Conservation (phyloP, 2,888 invertebrate species). For the Dicycla oo region DNA sequence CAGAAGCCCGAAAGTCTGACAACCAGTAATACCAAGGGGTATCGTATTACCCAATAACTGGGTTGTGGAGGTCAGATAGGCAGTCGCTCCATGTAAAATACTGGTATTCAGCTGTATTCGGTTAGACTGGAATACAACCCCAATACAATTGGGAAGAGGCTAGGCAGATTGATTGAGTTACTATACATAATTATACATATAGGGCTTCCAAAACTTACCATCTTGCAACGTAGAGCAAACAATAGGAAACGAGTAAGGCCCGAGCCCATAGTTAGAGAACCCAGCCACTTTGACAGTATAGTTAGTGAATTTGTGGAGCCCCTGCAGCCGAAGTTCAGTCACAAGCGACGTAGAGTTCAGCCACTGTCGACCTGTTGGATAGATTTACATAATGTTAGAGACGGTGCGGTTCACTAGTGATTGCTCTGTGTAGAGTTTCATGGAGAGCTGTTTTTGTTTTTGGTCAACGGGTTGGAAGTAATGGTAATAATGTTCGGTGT, state of each 20-base stretch:
- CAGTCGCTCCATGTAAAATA: no score
- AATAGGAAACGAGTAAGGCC: conserved; percentile 94
- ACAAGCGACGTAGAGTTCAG: conserved; percentile 91
- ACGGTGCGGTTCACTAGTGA: conserved; percentile 27
- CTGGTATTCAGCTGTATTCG: no score
- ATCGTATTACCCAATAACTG: no score
- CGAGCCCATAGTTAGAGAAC: conserved; percentile 96
- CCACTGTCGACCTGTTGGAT: conserved; percentile 84
- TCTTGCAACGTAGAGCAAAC: conserved; percentile 96
- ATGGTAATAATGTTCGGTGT: conserved; percentile 20
- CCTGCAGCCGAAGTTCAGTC: conserved; percentile 94
- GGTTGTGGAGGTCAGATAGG: no score
- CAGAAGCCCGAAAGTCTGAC: no score
- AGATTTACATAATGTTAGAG: conserved; percentile 65
- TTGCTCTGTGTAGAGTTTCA: conserved; percentile 51
- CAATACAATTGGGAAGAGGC: no score
- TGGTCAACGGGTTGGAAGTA: conserved; percentile 39
- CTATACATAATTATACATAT: no score
- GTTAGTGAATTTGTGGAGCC: conserved; percentile 95
- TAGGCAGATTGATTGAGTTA: no score
- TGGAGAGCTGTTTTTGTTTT: conserved; percentile 46
- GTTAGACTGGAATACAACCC: no score
- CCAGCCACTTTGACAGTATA: conserved; percentile 96
- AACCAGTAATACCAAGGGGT: no score
- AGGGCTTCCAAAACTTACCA: conserved; percentile 91